Conservation (phyloP, 2,113 vertebrate genomes). For the Pseudolaguvia tuberculata region DNA sequence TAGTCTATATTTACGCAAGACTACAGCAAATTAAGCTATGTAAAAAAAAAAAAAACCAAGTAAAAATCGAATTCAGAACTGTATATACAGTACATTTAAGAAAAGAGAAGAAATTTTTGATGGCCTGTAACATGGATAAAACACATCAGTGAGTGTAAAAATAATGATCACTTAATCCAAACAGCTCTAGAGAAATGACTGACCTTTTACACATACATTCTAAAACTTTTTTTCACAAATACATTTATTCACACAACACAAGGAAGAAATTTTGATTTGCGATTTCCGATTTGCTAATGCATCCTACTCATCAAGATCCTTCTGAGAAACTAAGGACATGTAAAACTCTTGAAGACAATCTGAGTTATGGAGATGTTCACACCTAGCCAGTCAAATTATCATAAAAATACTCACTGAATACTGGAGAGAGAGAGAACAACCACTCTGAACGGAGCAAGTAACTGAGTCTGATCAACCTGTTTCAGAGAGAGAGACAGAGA, state of each 20-base stretch:
- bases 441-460: constrained; percentile 45
- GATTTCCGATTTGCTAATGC: constrained; percentile 2
- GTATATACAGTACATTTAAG: not conserved
- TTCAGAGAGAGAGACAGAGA: constrained; percentile 32
- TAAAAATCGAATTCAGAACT: not conserved
- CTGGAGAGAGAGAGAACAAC: constrained; percentile 48
- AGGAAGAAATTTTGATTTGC: constrained; percentile 1
- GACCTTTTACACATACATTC: constrained; percentile 7
- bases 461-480: constrained; percentile 53
- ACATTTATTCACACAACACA: not conserved
- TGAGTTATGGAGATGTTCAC: constrained; percentile 28
- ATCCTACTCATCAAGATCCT: constrained; percentile 23
- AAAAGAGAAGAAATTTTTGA: not conserved
- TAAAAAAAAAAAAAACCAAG: not conserved
- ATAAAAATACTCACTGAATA: constrained; percentile 56
- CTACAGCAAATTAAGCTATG: not conserved
- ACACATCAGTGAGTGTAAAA: not conserved
- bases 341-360: constrained; percentile 35
- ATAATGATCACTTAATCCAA: not conserved
- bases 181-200: not conserved
- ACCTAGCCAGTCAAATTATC: constrained; percentile 47
- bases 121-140: not conserved
- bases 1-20: not conserved
- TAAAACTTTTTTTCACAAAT: no score
- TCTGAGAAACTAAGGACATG: constrained; percentile 21